Evolutionary conservation across 1,140 invertebrate species (phyloP), one percentile per base, ranked within the genome.

Genomic region (Homalodisca vitripennis): DNA sequence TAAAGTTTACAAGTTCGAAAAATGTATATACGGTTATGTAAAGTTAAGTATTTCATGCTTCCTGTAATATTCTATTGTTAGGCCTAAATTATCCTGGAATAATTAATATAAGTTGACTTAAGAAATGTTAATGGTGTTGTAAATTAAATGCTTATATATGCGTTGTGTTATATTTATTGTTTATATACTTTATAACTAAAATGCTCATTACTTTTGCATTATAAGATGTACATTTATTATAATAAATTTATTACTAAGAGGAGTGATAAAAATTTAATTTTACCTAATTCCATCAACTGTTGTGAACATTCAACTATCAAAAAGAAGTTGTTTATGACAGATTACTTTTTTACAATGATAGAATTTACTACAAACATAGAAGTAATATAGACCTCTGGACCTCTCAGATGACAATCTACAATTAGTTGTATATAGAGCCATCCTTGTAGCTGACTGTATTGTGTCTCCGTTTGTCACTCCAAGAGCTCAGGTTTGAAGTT

Each of bases 21-120:
- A 14, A 41, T 51, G 48, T 51, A 51, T 51, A 51, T 51, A 51
- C 17, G 48, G 48, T n/a, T n/a, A n/a, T 51, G 48, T 51, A 51
- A 3, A 51, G 22, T 51, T 51, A 51, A 51, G 48, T 51, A 51
- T 51, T 51, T 51, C 48, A 51, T 51, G 48, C 48, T 51, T 51
- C 48, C 48, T 51, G n/a, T 10, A 51, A 51, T 51, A n/a, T 51
- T 41, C 22, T 51, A 51, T 20, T 20, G 48, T 3, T 51, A 51
- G 48, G 48, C 48, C 48, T 51, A 51, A 51, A 20, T 51, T 51
- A 20, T n/a, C 48, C 48, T 20, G 17, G n/a, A n/a, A n/a, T n/a
- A n/a, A n/a, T 41, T 10, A 41, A 41, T 51, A 20, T 51, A 51
- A 51, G 48, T 51, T 51, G 17, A 22, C 14, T 20, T 22, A 20